Conservation (phyloP, 2,888 invertebrate genomes). For the Linnaemya tessellans region DNA sequence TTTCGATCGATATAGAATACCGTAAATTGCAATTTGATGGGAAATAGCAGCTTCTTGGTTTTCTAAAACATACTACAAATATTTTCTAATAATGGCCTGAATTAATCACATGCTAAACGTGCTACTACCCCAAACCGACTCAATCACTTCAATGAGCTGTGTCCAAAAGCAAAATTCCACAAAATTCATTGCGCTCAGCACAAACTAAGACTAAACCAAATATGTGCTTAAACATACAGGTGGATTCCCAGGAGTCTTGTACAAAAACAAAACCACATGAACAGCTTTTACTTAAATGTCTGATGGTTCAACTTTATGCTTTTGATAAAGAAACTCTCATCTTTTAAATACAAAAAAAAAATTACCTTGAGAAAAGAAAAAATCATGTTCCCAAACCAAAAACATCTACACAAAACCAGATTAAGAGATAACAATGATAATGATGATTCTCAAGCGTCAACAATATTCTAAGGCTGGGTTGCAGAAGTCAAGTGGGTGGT, state of each 20-base stretch:
- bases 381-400: slow-evolving; percentile 25
- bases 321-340: slow-evolving; percentile 10
- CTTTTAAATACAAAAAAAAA: slow-evolving; percentile 5
- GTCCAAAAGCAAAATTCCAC: neutral
- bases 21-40: no score
- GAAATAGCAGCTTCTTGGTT: no score
- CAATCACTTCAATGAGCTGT: neutral
- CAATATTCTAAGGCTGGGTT: slow-evolving; percentile 71
- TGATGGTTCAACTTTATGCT: slow-evolving; percentile 29
- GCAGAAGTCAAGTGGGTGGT: slow-evolving; percentile 76
- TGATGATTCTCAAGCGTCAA: slow-evolving; percentile 72
- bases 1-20: no score
- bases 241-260: slow-evolving; percentile 30
- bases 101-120: no score
- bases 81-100: no score
- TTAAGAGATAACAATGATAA: slow-evolving; percentile 70
- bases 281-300: slow-evolving; percentile 5
- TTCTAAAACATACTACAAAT: no score
- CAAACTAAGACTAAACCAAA: neutral
- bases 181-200: slow-evolving; percentile 2
- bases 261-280: slow-evolving; percentile 1
- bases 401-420: slow-evolving; percentile 38
- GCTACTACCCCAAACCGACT: no score
- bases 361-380: slow-evolving; percentile 14
- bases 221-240: slow-evolving; percentile 30